phyloP scores from a whole-genome alignment of 92 coral and sea anemone species.

The Anthopleura xanthogrammica region DNA sequence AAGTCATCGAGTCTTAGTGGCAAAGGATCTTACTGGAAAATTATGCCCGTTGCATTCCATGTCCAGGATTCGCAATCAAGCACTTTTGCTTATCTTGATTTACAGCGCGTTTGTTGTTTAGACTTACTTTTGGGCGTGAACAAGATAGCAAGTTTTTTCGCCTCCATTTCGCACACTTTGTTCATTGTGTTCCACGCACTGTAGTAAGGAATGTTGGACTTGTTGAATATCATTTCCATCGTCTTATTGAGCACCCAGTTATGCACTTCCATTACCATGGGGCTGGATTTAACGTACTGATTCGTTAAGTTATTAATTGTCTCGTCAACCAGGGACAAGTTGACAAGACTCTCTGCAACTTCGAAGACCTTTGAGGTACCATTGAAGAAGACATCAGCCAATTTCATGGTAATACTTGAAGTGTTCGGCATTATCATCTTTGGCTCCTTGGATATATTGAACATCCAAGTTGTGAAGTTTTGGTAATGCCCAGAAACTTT shows the following conservation, averaged over 20 bases:
- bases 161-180: constrained; percentile 5
- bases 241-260: constrained; percentile 37
- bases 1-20: too few relatives aligned
- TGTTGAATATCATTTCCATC: constrained; percentile 19
- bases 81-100: not conserved
- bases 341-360: constrained; percentile 51
- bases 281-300: constrained; percentile 28
- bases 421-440: constrained; percentile 22
- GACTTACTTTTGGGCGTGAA: constrained; percentile 56
- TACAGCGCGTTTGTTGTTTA: too few relatives aligned
- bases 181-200: constrained; percentile 12
- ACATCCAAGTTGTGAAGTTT: constrained; percentile 38
- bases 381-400: constrained; percentile 37
- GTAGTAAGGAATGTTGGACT: constrained; percentile 29
- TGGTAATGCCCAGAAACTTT: constrained; percentile 3
- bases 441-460: constrained; percentile 48
- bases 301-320: constrained; percentile 35
- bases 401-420: constrained; percentile 28
- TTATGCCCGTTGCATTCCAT: not conserved
- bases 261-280: constrained; percentile 37
- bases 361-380: constrained; percentile 29
- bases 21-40: not conserved
- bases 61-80: not conserved
- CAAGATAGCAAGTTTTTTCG: constrained; percentile 37
- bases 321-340: constrained; percentile 61